A percentile compares a stretch with the other conserved stretches of the same genome.
phyloP scores from a whole-genome alignment of 2,113 vertebrate species.

The Trochalopteron elliotii region DNA sequence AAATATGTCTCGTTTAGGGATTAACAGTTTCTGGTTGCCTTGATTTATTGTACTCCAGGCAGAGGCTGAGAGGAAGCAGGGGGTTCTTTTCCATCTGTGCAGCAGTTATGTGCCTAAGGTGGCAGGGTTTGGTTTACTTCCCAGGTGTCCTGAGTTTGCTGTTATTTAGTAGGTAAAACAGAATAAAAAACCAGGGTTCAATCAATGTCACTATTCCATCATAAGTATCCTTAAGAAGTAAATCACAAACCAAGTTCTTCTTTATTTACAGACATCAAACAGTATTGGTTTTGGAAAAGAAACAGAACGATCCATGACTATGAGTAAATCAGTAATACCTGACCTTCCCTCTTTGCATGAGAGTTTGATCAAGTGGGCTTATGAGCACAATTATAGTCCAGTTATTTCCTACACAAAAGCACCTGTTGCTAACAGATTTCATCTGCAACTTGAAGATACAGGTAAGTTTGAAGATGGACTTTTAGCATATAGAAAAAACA shows the following conservation, averaged over 20 bases:
- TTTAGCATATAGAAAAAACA: not conserved
- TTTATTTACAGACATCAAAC: slow-evolving; percentile 82
- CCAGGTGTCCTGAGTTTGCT: not conserved
- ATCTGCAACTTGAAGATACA: slow-evolving; percentile 81
- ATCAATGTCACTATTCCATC: not conserved
- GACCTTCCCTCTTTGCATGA: slow-evolving; percentile 82
- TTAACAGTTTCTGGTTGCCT: not conserved
- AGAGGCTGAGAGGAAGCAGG: not conserved
- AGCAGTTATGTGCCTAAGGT: not conserved
- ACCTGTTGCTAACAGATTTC: slow-evolving; percentile 88
- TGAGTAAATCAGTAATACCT: slow-evolving; percentile 72
- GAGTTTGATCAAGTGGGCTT: slow-evolving; percentile 87
- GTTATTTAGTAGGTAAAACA: not conserved
- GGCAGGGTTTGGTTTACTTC: not conserved
- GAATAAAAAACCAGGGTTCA: not conserved
- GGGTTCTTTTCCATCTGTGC: not conserved
- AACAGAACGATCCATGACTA: slow-evolving; percentile 72
- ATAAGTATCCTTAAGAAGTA: not conserved
- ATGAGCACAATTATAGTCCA: slow-evolving; percentile 76
- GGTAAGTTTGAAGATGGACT: slow-evolving; percentile 73
- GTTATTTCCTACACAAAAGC: slow-evolving; percentile 91
- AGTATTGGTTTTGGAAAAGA: slow-evolving; percentile 84
- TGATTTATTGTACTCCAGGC: not conserved
- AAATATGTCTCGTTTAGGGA: not conserved
- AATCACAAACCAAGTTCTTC: not conserved